Evolutionary conservation across 2,797 vertebrate species (phyloP).

Genomic region (Microchirus variegatus): DNA sequence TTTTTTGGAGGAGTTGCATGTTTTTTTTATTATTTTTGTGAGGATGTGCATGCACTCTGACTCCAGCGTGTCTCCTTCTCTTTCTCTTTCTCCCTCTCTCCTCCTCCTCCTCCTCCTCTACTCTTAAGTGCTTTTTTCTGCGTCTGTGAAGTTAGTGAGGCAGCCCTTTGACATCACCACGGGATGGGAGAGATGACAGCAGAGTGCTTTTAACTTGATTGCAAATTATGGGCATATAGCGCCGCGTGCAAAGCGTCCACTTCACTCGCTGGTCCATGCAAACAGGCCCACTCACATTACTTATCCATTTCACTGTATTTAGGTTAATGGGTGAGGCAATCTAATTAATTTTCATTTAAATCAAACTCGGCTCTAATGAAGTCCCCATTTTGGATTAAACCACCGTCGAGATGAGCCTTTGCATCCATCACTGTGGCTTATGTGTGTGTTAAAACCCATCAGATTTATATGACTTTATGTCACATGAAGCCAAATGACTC

Average conservation of each 20-base stretch:
- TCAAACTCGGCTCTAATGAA: slow-evolving; percentile 79
- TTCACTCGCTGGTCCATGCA: slow-evolving; percentile 72
- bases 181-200: slow-evolving; percentile 80
- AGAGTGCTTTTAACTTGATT: slow-evolving; percentile 83
- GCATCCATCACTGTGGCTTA: slow-evolving; percentile 61
- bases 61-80: slow-evolving; percentile 53
- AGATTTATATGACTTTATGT: too few relatives aligned
- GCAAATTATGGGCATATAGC: slow-evolving; percentile 83
- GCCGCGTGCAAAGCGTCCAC: slow-evolving; percentile 63
- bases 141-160: slow-evolving; percentile 78
- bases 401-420: slow-evolving; percentile 61
- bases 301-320: slow-evolving; percentile 81
- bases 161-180: slow-evolving; percentile 79
- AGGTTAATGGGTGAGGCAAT: slow-evolving; percentile 82
- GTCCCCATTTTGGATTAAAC: slow-evolving; percentile 74
- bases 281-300: slow-evolving; percentile 80
- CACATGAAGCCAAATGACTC: too few relatives aligned
- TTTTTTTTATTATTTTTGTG: slow-evolving; percentile 37
- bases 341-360: slow-evolving; percentile 82
- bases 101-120: slow-evolving; percentile 40
- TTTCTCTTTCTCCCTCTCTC: slow-evolving; percentile 28
- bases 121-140: slow-evolving; percentile 73
- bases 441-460: too few relatives aligned
- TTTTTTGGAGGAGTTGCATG: slow-evolving; percentile 47
- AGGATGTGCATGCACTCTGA: slow-evolving; percentile 14